Percentiles rank a stretch among this genome's conserved stretches.
Evolutionary conservation across 2,113 vertebrate genomes (phyloP).

Genomic region (Chionodraco myersi): DNA sequence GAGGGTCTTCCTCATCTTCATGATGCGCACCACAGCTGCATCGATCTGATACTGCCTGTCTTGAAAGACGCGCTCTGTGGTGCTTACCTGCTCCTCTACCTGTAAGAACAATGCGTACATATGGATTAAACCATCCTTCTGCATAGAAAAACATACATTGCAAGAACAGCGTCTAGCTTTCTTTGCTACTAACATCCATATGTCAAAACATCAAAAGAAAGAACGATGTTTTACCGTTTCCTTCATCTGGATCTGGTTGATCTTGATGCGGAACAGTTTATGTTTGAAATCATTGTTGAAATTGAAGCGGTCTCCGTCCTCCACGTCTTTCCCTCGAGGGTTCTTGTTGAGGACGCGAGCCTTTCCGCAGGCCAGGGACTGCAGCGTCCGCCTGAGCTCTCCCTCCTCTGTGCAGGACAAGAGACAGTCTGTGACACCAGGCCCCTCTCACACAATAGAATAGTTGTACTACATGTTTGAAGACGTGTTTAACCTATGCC

Average conservation of each 20-base stretch:
- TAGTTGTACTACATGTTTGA: neutral
- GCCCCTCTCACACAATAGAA: neutral
- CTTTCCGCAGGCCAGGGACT: conserved; percentile 97
- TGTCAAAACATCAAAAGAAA: neutral
- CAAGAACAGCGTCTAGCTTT: no score
- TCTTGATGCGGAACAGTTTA: conserved; percentile 99
- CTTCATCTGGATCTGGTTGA: conserved; percentile 99
- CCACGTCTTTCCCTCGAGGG: conserved; percentile 97
- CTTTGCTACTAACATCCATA: no score
- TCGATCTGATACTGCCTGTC: conserved; percentile 96
- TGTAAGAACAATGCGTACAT: conserved; percentile 49
- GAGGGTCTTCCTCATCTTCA: conserved; percentile 97
- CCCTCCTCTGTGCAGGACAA: conserved; percentile 89
- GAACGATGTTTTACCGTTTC: conserved; percentile 89
- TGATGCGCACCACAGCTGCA: conserved; percentile 93
- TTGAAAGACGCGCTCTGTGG: conserved; percentile 94
- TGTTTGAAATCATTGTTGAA: conserved; percentile 98
- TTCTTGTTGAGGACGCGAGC: conserved; percentile 95
- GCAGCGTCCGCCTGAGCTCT: conserved; percentile 94
- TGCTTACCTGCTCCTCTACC: conserved; percentile 95
- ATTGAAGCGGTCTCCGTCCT: conserved; percentile 97
- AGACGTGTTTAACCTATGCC: conserved; percentile 89
- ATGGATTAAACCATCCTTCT: neutral
- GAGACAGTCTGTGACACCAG: conserved; percentile 1
- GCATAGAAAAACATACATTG: neutral